These are phyloP conservation scores for Zelleria hepariella DNA, from an alignment of 2,888 invertebrate genomes.

Conservation along the genomic window DNA sequence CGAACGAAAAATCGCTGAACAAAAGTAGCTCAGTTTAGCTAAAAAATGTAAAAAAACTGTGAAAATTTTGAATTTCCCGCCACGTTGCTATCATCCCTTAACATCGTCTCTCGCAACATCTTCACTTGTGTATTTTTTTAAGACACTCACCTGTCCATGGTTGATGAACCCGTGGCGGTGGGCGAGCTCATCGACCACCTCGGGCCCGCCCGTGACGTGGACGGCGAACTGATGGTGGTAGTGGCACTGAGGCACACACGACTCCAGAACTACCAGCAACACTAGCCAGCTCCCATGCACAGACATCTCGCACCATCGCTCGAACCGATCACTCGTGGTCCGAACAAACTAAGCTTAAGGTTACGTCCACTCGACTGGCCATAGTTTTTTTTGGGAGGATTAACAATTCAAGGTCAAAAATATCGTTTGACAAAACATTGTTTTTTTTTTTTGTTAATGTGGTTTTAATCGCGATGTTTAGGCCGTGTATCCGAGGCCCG, in stretches of 20 bases:
- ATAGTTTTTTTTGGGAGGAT: no score
- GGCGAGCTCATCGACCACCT: slow-evolving; percentile 50
- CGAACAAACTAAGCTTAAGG: background rate
- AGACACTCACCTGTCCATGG: slow-evolving; percentile 62
- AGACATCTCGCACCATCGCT: slow-evolving; percentile 63
- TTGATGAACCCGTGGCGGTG: slow-evolving; percentile 61
- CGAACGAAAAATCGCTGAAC: no score
- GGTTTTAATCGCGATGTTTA: slow-evolving; percentile 22
- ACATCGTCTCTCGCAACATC: no score
- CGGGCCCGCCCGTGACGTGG: slow-evolving; percentile 45
- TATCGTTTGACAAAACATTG: background rate
- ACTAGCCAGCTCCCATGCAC: slow-evolving; percentile 43
- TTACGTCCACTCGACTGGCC: background rate
- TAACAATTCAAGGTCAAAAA: background rate
- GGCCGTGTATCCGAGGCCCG: slow-evolving; percentile 1
- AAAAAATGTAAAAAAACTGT: no score
- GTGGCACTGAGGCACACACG: slow-evolving; percentile 45
- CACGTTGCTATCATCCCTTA: no score
- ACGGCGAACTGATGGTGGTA: slow-evolving; percentile 62
- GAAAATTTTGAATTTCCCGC: no score
- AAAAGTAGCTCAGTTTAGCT: no score
- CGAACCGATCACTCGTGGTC: slow-evolving; percentile 15
- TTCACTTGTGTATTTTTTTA: background rate
- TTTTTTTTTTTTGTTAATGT: slow-evolving; percentile 15
- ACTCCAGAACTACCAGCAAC: slow-evolving; percentile 56